phyloP scores from a whole-genome alignment of 2,113 vertebrate species.

The Girardinichthys multiradiatus region DNA sequence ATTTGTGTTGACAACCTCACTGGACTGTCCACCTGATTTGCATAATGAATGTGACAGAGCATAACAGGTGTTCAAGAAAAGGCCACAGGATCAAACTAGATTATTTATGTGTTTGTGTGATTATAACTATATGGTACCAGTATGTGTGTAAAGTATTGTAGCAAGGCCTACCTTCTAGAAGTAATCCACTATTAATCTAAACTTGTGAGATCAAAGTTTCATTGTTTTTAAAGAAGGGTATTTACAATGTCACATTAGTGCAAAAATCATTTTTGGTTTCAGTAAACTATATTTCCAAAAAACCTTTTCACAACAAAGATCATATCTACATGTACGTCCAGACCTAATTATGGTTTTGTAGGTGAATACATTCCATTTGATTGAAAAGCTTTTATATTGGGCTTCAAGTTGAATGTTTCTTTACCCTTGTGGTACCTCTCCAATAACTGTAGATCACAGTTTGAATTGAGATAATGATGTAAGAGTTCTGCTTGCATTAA shows the following conservation, averaged over 20 bases:
- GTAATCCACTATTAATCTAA: not conserved
- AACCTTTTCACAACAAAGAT: not conserved
- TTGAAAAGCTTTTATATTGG: no score
- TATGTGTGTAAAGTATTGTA: not conserved
- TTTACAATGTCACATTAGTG: not conserved
- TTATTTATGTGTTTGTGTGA: slow-evolving; percentile 3
- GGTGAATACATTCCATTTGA: no score
- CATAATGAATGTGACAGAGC: slow-evolving; percentile 11
- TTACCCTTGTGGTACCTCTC: no score
- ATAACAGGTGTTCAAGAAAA: slow-evolving; percentile 7
- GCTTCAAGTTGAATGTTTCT: no score
- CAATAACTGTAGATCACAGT: no score
- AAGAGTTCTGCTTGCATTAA: no score
- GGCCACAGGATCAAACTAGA: not conserved
- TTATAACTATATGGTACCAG: not conserved
- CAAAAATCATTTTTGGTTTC: not conserved
- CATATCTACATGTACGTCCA: not conserved
- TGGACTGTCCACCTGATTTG: not conserved
- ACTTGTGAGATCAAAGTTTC: not conserved
- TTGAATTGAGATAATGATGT: no score
- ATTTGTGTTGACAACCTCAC: not conserved
- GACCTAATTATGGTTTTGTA: not conserved
- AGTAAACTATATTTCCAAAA: not conserved
- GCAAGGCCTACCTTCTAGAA: no score
- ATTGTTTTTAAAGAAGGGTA: not conserved